These are phyloP conservation scores for Oceanodroma tethys DNA, from an alignment of 2,113 vertebrate genomes.

Conservation along the genomic window DNA sequence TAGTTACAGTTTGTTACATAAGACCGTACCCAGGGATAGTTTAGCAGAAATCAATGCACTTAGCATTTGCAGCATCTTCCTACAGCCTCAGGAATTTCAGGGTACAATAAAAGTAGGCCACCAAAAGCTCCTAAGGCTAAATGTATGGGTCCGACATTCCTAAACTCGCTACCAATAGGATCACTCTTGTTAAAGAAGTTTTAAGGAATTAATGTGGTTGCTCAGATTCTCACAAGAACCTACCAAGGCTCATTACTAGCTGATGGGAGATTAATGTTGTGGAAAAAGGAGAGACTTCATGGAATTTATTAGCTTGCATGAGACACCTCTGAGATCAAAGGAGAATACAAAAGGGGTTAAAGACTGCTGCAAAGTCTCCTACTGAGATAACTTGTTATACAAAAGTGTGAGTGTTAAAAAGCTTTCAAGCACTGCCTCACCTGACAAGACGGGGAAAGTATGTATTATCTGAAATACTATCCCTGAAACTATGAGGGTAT, in stretches of 20 bases:
- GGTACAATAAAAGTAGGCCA: background rate
- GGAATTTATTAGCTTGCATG: slow-evolving; percentile 39
- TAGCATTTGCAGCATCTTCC: background rate
- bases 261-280: slow-evolving; percentile 52
- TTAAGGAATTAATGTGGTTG: slow-evolving; percentile 25
- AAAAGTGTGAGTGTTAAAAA: slow-evolving; percentile 50
- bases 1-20: background rate
- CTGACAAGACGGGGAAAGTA: slow-evolving; percentile 39
- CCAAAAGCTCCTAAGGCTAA: background rate
- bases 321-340: slow-evolving; percentile 10
- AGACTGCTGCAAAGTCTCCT: slow-evolving; percentile 33
- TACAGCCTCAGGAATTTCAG: background rate
- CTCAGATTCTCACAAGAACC: slow-evolving; percentile 1
- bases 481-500: no score
- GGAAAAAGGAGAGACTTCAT: slow-evolving; percentile 37
- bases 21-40: background rate
- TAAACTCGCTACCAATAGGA: background rate
- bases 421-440: slow-evolving; percentile 48
- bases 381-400: slow-evolving; percentile 40
- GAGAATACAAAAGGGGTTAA: slow-evolving; percentile 56
- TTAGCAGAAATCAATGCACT: background rate
- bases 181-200: background rate
- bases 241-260: slow-evolving; percentile 19
- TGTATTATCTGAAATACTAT: no score
- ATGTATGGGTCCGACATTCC: background rate